Conservation (phyloP, 2,888 invertebrate species). For the Cheilosia urbana region DNA sequence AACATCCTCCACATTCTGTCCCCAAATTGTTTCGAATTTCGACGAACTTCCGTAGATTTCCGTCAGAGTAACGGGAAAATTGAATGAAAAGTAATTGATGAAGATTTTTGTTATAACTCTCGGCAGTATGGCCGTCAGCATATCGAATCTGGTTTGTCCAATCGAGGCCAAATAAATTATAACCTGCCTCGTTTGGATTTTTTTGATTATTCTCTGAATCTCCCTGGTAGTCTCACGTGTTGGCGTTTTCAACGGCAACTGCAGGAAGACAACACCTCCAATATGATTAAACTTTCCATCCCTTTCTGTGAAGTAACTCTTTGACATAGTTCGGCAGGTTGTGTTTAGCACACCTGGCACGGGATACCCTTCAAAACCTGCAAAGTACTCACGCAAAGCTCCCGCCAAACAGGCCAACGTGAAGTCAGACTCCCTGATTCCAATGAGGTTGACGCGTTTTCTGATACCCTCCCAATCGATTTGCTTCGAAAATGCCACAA, state of each 20-base stretch:
- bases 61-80: slow-evolving; percentile 83
- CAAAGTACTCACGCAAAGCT: slow-evolving; percentile 81
- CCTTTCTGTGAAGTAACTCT: slow-evolving; percentile 82
- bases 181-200: slow-evolving; percentile 81
- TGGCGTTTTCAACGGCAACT: slow-evolving; percentile 80
- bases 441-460: slow-evolving; percentile 78
- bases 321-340: slow-evolving; percentile 81
- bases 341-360: slow-evolving; percentile 81
- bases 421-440: slow-evolving; percentile 81
- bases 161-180: slow-evolving; percentile 82
- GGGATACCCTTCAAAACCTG: slow-evolving; percentile 78
- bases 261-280: slow-evolving; percentile 82
- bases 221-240: slow-evolving; percentile 78
- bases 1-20: slow-evolving; percentile 81
- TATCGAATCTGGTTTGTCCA: slow-evolving; percentile 82
- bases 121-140: slow-evolving; percentile 81
- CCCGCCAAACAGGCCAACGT: slow-evolving; percentile 81
- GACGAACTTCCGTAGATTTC: slow-evolving; percentile 81
- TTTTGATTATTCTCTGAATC: slow-evolving; percentile 80
- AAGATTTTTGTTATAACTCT: slow-evolving; percentile 82
- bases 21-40: slow-evolving; percentile 81
- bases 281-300: slow-evolving; percentile 80
- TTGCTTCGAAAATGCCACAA: slow-evolving; percentile 82
- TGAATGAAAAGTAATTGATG: slow-evolving; percentile 82
- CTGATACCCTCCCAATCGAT: slow-evolving; percentile 81